Evolutionary conservation across 2,797 vertebrate genomes (phyloP).

Genomic region (Enteromius afrohamiltoni): DNA sequence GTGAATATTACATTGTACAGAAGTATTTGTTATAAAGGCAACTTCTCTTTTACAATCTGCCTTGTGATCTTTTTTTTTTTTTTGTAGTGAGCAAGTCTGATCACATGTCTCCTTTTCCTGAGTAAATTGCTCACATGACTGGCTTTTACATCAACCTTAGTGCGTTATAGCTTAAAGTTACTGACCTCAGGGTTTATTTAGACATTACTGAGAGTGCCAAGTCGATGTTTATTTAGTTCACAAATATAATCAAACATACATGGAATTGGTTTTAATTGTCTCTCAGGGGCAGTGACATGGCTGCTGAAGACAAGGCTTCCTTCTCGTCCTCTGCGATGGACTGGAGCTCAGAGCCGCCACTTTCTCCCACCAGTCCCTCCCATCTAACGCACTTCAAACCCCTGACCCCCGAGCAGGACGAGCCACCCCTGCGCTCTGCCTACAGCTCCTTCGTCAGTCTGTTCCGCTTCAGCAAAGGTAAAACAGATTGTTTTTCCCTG

Average conservation of each 20-base stretch:
- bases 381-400: conserved; percentile 98
- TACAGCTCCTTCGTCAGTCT: conserved; percentile 99
- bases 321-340: conserved; percentile 84
- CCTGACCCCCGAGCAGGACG: conserved; percentile 95
- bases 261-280: neutral
- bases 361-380: conserved; percentile 87
- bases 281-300: conserved; percentile 86
- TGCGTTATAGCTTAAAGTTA: neutral
- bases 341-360: conserved; percentile 81
- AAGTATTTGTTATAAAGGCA: neutral
- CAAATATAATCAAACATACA: neutral
- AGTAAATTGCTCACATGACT: conserved; percentile 1
- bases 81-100: neutral
- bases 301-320: conserved; percentile 88
- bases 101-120: neutral
- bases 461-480: conserved; percentile 97
- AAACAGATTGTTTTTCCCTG: conserved; percentile 21
- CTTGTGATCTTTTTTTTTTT: conserved; percentile 5
- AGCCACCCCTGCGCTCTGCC: conserved; percentile 94
- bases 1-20: neutral
- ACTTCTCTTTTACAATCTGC: neutral
- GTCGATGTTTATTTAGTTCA: neutral
- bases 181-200: neutral
- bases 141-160: neutral
- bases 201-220: neutral